Evolutionary conservation across 53 echinoderm and acorn worm genomes (phyloP).

Genomic region (Antedon mediterranea): DNA sequence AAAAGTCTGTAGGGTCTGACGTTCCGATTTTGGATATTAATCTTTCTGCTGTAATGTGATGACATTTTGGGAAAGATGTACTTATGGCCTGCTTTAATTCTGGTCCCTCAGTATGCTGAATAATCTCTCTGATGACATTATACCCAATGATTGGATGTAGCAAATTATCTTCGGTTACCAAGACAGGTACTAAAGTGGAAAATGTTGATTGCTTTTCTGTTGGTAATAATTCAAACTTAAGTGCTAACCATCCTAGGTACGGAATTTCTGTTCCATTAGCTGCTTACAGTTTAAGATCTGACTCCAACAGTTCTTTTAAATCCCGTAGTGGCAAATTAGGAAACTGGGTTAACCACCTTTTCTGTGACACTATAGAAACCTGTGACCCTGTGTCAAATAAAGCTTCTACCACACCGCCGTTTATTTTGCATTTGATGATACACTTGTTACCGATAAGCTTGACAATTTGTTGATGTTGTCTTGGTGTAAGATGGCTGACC

Average conservation of each 20-base stretch:
- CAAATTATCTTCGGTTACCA: conserved; percentile 10
- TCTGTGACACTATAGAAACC: too few relatives aligned
- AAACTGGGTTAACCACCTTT: too few relatives aligned
- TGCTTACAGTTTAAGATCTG: too few relatives aligned
- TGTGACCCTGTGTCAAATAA: not conserved
- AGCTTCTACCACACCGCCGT: not conserved
- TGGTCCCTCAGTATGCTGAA: not conserved
- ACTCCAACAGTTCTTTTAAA: conserved; percentile 13
- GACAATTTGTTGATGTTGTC: not conserved
- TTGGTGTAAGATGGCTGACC: conserved; percentile 2
- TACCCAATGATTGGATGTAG: conserved; percentile 25
- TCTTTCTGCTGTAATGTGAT: not conserved
- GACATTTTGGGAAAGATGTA: not conserved
- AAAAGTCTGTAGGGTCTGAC: not conserved
- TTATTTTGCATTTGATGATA: conserved; percentile 1
- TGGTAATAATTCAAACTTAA: not conserved
- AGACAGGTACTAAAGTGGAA: conserved; percentile 8
- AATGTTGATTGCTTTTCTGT: too few relatives aligned
- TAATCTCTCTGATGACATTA: conserved; percentile 13
- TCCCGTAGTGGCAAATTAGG: too few relatives aligned
- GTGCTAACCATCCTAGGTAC: too few relatives aligned
- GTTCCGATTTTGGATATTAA: conserved; percentile 6
- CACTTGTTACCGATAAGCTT: conserved; percentile 11
- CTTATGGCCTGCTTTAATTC: not conserved
- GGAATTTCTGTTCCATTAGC: too few relatives aligned